phyloP scores from a whole-genome alignment of 2,888 invertebrate species.

The Anthophora plumipes region DNA sequence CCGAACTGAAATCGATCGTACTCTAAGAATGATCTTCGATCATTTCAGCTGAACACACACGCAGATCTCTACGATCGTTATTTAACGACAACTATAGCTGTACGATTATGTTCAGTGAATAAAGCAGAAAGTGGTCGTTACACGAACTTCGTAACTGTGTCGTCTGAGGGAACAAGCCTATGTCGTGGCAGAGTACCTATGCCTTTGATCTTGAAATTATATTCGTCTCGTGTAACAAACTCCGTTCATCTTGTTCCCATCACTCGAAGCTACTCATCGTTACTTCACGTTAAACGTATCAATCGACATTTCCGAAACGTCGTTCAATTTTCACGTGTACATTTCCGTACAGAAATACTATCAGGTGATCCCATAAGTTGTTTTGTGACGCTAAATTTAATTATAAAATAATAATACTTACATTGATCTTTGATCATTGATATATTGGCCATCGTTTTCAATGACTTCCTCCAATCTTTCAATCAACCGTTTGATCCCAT shows the following conservation, averaged over 20 bases:
- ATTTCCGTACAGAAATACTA: no score
- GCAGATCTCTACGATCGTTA: background rate
- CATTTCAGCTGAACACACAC: background rate
- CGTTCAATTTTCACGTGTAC: background rate
- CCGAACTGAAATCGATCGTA: conserved; percentile 1
- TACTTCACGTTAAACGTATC: background rate
- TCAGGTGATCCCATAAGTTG: no score
- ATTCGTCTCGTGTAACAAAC: background rate
- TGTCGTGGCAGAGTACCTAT: background rate
- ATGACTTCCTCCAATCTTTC: no score
- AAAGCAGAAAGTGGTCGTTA: conserved; percentile 1
- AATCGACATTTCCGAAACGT: background rate
- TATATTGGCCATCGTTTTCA: no score
- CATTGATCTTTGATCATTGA: no score
- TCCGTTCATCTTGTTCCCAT: background rate
- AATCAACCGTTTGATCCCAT: no score
- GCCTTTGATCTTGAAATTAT: conserved; percentile 11
- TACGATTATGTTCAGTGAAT: background rate
- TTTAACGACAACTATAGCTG: background rate
- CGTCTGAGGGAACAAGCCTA: background rate
- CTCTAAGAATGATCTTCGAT: background rate
- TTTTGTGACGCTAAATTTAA: no score
- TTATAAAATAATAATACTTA: no score
- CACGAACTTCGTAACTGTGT: background rate
- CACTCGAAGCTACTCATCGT: background rate